Evolutionary conservation across 2,113 vertebrate species (phyloP).

Genomic region (Heterochromis multidens): DNA sequence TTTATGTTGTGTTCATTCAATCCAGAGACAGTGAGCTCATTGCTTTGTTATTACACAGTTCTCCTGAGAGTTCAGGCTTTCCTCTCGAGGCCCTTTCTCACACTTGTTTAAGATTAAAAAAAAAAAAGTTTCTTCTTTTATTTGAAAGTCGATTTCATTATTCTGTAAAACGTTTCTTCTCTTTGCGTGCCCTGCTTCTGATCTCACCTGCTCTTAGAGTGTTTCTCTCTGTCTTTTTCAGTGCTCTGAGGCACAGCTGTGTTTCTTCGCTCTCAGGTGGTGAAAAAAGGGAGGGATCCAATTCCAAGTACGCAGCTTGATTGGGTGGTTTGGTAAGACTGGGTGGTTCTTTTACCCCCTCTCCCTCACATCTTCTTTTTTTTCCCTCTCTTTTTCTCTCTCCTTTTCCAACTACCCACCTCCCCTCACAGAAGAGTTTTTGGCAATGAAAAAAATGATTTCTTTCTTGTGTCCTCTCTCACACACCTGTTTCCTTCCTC

Average conservation of each 20-base stretch:
- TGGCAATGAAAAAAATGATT: neutral
- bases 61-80: slow-evolving; percentile 33
- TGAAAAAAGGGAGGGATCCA: slow-evolving; percentile 67
- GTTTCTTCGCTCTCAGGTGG: slow-evolving; percentile 66
- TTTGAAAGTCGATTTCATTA: neutral
- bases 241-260: slow-evolving; percentile 53
- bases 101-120: neutral
- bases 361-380: neutral
- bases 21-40: slow-evolving; percentile 43
- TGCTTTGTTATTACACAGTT: slow-evolving; percentile 42
- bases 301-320: slow-evolving; percentile 49
- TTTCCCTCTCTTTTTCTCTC: neutral
- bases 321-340: slow-evolving; percentile 69
- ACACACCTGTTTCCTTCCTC: slow-evolving; percentile 12
- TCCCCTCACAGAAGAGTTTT: neutral
- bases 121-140: neutral
- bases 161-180: neutral
- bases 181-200: neutral
- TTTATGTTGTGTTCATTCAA: slow-evolving; percentile 40
- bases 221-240: neutral
- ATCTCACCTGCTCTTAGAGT: slow-evolving; percentile 34
- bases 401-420: slow-evolving; percentile 6
- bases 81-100: neutral
- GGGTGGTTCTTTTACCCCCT: slow-evolving; percentile 52
- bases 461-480: neutral